phyloP scores from a whole-genome alignment of 2,113 vertebrate species.

The Tychaedon coryphoeus region DNA sequence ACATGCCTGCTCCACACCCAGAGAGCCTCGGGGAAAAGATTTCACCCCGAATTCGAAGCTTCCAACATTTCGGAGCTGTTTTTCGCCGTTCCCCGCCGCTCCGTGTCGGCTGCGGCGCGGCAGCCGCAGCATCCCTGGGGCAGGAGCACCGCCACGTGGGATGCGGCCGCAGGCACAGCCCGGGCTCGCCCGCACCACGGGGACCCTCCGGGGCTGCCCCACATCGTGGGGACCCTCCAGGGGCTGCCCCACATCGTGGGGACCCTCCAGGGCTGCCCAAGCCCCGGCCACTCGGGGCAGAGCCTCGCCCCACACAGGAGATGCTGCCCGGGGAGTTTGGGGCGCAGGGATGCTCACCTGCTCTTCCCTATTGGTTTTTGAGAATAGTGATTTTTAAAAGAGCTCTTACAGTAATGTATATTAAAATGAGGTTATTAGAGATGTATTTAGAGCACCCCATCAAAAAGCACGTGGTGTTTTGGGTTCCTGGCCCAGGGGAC shows the following conservation, averaged over 20 bases:
- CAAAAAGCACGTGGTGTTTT: not conserved
- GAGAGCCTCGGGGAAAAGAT: not conserved
- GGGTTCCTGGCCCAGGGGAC: not conserved
- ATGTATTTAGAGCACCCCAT: accelerated
- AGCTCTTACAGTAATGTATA: not conserved
- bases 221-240: not conserved
- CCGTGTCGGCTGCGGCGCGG: not conserved
- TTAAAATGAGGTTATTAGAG: accelerated
- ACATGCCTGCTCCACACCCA: not conserved
- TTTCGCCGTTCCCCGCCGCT: not conserved
- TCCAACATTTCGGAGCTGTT: accelerated
- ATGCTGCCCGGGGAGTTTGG: not conserved
- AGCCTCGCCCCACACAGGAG: accelerated
- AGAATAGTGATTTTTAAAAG: accelerated
- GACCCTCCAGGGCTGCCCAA: not conserved
- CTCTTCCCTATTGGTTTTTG: not conserved
- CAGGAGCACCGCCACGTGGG: slow-evolving; percentile 54
- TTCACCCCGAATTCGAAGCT: accelerated
- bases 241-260: not conserved
- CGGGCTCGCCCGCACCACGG: not conserved
- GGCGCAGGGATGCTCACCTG: accelerated
- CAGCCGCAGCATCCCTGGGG: not conserved
- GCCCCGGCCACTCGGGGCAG: not conserved
- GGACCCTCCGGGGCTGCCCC: not conserved
- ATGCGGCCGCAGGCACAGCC: slow-evolving; percentile 25